Conservation (phyloP, 1,140 invertebrate genomes). For the Pollicipes pollicipes region DNA sequence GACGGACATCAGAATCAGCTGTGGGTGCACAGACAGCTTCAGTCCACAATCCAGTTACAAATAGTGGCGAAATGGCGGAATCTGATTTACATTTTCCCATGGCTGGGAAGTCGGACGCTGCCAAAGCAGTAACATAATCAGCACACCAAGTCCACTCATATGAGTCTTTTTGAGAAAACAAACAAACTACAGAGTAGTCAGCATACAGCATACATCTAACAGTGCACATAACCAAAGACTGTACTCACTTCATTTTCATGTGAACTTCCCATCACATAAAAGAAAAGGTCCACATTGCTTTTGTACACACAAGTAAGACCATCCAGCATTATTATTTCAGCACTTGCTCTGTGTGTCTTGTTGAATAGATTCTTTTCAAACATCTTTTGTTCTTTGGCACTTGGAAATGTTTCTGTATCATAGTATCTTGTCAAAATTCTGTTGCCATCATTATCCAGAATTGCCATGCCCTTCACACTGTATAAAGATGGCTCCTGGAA, state of each 20-base stretch:
- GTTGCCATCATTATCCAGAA: slow-evolving; percentile 95
- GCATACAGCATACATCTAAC: no score
- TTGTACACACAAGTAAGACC: slow-evolving; percentile 92
- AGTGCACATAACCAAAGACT: no score
- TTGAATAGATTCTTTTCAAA: slow-evolving; percentile 97
- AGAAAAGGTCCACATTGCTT: slow-evolving; percentile 94
- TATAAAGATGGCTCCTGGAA: slow-evolving; percentile 71
- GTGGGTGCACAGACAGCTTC: slow-evolving; percentile 25
- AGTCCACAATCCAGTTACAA: neutral
- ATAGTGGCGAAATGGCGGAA: neutral
- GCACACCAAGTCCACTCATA: no score
- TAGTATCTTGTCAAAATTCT: slow-evolving; percentile 94
- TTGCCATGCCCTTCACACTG: slow-evolving; percentile 85
- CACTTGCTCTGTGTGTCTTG: slow-evolving; percentile 86
- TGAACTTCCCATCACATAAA: slow-evolving; percentile 94
- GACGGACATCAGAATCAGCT: slow-evolving; percentile 85
- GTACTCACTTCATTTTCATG: slow-evolving; percentile 84
- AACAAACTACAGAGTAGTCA: no score
- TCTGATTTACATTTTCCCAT: slow-evolving; percentile 3
- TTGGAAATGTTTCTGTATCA: slow-evolving; percentile 71
- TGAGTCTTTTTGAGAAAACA: no score
- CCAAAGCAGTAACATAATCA: no score
- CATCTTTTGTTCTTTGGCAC: slow-evolving; percentile 82
- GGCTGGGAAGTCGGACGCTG: neutral
- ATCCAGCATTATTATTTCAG: slow-evolving; percentile 97